Base-by-base conservation (phyloP, 2,888 invertebrate genomes). In the Macaria notata region DNA sequence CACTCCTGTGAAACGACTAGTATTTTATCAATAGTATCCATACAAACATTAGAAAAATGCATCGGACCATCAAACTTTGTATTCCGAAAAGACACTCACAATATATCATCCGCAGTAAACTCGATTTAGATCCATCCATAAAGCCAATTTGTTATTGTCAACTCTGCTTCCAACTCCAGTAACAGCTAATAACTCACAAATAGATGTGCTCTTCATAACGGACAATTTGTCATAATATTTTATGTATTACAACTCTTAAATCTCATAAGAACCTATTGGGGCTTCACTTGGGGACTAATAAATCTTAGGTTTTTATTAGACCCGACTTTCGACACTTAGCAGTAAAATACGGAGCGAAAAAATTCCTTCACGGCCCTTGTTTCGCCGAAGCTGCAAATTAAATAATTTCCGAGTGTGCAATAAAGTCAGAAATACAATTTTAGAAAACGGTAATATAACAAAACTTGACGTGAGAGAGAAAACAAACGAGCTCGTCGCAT, bases 271-370 rank as follows among this genome's bases (percentile, higher is more conserved):
- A 69, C 70, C 70, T 70, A 71, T 73, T 70, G 59, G 57, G 64
- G 64, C 57, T 54, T 66, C 76, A 50, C 74, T 62, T 61, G 72
- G 69, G 79, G 68, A 63, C 64, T 67, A n/a, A 74, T 75, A 76
- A 73, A 76, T 78, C 71, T 75, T 65, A 64, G 59, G 64, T 63
- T 75, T 76, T 76, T 76, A 75, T 71, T 72, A 70, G 68, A 64
- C 64, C 63, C 62, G 64, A 71, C 64, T 72, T 60, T 62, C 64
- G 67, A 65, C 68, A 65, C 68, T 68, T 65, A 73, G 72, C 70
- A 59, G 48, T 49, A 57, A 64, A 61, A 56, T 52, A 55, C 46
- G 36, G 51, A 45, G 46, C 45, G 39, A 54, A 54, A n/a, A 54
- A 51, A 59, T 38, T 51, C 54, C 48, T 50, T 49, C 50, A 51